Conservation (phyloP, 2,113 vertebrate genomes). For the Stictonetta naevosa region DNA sequence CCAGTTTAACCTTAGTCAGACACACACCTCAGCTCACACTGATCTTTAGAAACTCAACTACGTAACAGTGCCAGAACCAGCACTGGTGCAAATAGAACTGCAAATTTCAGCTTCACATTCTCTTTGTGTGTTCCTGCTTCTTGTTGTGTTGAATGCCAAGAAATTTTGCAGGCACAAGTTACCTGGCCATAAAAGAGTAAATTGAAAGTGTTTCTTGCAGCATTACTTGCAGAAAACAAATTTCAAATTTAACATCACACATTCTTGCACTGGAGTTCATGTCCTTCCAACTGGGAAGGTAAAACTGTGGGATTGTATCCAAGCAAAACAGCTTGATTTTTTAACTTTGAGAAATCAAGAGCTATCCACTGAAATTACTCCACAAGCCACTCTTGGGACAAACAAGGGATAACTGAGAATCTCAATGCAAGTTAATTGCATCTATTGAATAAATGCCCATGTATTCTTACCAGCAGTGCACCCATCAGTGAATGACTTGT, state of each 20-base stretch:
- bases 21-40: neutral
- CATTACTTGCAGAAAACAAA: neutral
- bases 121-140: neutral
- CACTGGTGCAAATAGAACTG: neutral
- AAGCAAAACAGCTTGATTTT: neutral
- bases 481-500: neutral
- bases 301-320: neutral
- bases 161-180: fast-evolving
- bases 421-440: neutral
- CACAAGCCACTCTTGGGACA: neutral
- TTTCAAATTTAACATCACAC: neutral
- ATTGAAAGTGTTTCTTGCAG: neutral
- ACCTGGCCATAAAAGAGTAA: neutral
- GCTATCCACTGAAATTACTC: neutral
- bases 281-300: neutral
- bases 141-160: neutral
- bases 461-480: neutral
- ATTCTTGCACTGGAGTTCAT: neutral
- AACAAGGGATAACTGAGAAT: neutral
- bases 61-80: neutral
- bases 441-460: neutral
- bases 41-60: neutral
- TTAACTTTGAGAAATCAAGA: neutral
- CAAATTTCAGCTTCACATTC: neutral
- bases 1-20: neutral